Conservation (phyloP, 2,113 vertebrate genomes). For the Neomonachus schauinslandi region DNA sequence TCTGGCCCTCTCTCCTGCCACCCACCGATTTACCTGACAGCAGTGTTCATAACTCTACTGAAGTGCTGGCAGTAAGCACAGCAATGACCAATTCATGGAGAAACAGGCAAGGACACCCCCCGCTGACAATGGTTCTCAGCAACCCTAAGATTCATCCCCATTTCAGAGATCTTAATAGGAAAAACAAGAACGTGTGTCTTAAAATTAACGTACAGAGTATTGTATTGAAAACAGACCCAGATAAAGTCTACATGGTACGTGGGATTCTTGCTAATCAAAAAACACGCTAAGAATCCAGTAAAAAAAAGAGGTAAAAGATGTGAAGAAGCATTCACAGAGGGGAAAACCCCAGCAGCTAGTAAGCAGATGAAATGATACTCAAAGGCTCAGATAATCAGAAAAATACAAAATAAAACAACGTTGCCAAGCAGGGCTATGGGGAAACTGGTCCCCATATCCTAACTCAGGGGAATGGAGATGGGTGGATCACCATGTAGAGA, state of each 20-base stretch:
- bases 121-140: background rate
- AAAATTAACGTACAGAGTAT: background rate
- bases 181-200: background rate
- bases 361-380: background rate
- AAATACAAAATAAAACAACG: background rate
- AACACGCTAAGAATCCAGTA: background rate
- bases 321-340: background rate
- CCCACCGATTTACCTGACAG: background rate
- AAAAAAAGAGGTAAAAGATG: background rate
- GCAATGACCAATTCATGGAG: background rate
- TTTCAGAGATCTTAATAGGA: background rate
- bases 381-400: background rate
- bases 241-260: background rate
- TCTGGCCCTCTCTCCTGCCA: background rate
- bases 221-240: background rate
- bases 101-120: background rate
- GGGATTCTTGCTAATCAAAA: background rate
- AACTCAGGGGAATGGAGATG: no score
- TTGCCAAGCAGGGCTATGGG: background rate
- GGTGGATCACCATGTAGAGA: background rate
- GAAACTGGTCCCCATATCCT: background rate
- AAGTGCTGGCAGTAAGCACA: background rate
- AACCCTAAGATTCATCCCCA: background rate
- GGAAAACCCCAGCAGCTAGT: background rate
- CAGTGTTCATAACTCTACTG: background rate